Evolutionary conservation across 1,140 invertebrate species (phyloP), one percentile per base, ranked within the genome.

Genomic region (Phocides pigmalion): DNA sequence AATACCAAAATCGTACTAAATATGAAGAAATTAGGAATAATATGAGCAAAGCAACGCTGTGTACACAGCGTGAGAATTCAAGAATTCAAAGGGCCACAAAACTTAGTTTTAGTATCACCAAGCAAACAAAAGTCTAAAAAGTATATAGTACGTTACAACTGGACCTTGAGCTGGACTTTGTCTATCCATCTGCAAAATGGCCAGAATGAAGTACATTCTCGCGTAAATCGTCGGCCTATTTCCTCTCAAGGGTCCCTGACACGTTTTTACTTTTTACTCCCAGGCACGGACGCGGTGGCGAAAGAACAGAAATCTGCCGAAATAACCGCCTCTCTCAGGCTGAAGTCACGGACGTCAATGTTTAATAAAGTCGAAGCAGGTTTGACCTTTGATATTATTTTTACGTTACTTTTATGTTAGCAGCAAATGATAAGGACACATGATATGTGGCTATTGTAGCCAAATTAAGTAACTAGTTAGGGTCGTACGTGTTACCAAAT

Each of bases 261-360:
- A 79, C 42, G 74, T 50, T 76, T 80, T 80, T 80, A 66, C 73
- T 80, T 79, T 76, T 22, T n/a, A n/a, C n/a, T n/a, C 19, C 39
- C 37, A 86, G 81, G 81, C n/a, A 86, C 76, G 51, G 80, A 77
- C 63, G 70, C 72, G 44, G 65, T 58, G 42, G 14, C 66, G 6
- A 71, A 65, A 39, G 73, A 76, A 56, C 73, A 72, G 35, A 80
- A 75, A 63, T 82, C 80, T 16, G 66, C 74, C 0, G 66, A 66
- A 8, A 79, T 81, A 4, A 56, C 42, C 3, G 64, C 76, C 12
- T 62, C 64, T 5, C 16, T 70, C 11, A 70, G 68, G 16, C 59
- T 66, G 41, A 58, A 51, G 3, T 32, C 62, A n/a, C 50, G 28
- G 39, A 47, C 39, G 15, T 20, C 61, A 16, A 25, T 47, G 12